Evolutionary conservation across 2,888 invertebrate species (phyloP).

Genomic region (Orchesella flavescens): DNA sequence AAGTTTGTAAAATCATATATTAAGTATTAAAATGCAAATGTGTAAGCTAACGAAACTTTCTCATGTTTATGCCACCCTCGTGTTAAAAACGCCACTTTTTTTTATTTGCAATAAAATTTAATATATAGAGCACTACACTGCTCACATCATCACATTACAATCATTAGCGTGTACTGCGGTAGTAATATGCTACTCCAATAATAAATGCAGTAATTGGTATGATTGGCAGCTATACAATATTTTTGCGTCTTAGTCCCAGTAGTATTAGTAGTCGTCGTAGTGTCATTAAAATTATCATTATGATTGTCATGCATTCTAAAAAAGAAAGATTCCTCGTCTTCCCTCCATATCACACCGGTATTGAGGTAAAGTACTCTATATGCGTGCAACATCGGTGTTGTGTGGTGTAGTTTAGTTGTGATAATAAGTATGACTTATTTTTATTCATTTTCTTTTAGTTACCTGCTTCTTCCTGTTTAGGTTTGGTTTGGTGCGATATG

Average conservation of each 20-base stretch:
- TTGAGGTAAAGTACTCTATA: background rate
- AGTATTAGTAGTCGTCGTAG: no score
- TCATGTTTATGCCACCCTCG: conserved; percentile 23
- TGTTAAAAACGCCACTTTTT: background rate
- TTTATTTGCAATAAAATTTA: conserved; percentile 23
- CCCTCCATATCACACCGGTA: conserved; percentile 5
- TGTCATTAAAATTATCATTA: conserved; percentile 53
- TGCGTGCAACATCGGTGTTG: background rate
- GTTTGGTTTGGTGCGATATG: background rate
- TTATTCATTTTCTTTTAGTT: conserved; percentile 2
- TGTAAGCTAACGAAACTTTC: conserved; percentile 27
- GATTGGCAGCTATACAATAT: conserved; percentile 27
- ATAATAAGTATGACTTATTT: conserved; percentile 32
- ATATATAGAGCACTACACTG: background rate
- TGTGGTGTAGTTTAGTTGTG: background rate
- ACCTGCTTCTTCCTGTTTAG: conserved; percentile 45
- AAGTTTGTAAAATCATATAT: no score
- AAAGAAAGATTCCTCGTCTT: conserved; percentile 30
- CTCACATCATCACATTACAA: background rate
- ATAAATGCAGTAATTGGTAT: conserved; percentile 46
- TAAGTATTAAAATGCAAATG: no score
- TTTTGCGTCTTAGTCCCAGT: conserved; percentile 24
- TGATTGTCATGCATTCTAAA: conserved; percentile 38
- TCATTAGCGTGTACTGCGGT: conserved; percentile 30
- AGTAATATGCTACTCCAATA: conserved; percentile 22